Evolutionary conservation across 2,888 invertebrate genomes (phyloP).

Genomic region (Orthosia gracilis): DNA sequence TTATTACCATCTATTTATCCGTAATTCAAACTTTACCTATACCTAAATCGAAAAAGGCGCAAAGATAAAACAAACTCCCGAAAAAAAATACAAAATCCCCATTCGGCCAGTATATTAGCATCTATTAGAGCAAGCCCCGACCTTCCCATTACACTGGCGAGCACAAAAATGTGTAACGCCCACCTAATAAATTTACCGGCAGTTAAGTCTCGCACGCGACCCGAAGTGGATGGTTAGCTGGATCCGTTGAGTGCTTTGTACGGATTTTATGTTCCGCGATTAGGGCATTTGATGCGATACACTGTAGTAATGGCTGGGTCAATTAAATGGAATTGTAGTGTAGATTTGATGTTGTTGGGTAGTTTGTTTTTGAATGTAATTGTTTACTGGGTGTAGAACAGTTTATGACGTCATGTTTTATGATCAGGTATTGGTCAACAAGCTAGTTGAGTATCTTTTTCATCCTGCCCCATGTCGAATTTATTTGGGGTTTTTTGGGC

Average conservation of each 20-base stretch:
- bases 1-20: background rate
- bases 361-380: slow-evolving; percentile 22
- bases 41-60: slow-evolving; percentile 10
- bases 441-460: background rate
- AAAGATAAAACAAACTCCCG: slow-evolving; percentile 20
- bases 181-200: slow-evolving; percentile 75
- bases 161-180: slow-evolving; percentile 75
- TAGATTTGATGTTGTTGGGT: slow-evolving; percentile 36
- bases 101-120: slow-evolving; percentile 65
- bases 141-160: slow-evolving; percentile 69
- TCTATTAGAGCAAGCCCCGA: slow-evolving; percentile 65
- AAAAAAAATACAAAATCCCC: slow-evolving; percentile 29
- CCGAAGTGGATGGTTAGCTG: slow-evolving; percentile 65
- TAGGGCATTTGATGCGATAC: slow-evolving; percentile 63
- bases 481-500: too few species aligned
- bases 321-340: slow-evolving; percentile 62
- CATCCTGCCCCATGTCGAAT: too few species aligned
- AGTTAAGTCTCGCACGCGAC: slow-evolving; percentile 73
- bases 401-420: background rate
- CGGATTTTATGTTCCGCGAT: slow-evolving; percentile 71
- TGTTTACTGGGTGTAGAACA: background rate
- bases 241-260: slow-evolving; percentile 68
- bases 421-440: background rate
- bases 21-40: slow-evolving; percentile 24
- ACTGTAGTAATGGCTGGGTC: slow-evolving; percentile 55